Base-by-base conservation (phyloP, 2,797 vertebrate species). In the Emydoidea blandingii region DNA sequence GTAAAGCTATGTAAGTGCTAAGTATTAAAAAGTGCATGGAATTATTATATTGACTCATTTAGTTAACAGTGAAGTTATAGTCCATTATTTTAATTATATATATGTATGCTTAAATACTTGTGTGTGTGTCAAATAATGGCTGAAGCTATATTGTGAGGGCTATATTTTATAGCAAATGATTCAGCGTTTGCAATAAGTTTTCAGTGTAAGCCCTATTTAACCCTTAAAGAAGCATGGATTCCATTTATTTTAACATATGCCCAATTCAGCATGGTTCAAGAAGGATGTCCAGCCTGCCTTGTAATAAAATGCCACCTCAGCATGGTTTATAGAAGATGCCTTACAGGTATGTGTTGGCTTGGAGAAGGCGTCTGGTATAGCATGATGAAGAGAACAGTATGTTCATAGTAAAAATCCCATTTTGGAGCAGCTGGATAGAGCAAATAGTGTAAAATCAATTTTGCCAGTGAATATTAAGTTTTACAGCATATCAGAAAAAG, bases 401-500 rank as follows among this genome's bases (percentile, higher is more conserved):
- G 79, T 62, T 92, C 31, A 31, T 8, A 47, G n/a, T 21, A 89
- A 76, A 83, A 87, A 65, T 74, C 79, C 0, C 3, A 76, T 47
- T 47, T 44, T 44, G 41, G 44, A 83, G 87, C 44, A 92, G 8
- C 21, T 95, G 68, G 7, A 4, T 80, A 37, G 47, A 90, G 79
- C 37, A 95, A 94, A 89, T 10, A 74, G 15, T 27, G 21, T 79
- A 52, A 94, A 91, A 92, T 59, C 34, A 85, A 1, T 86, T 86
- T 94, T 89, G 7, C 14, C 92, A 62, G 29, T 27, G 34, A 88
- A 83, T 76, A n/a, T 93, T 84, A 50, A 31, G 21, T 94, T 91
- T 93, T 83, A 50, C 19, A 83, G 19, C 12, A 31, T 31, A 31
- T 88, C 59, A 27, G 83, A 80, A 94, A 85, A 92, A 79, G 11